Percentiles rank a stretch among this genome's conserved stretches.
Evolutionary conservation across 1,140 invertebrate species (phyloP).

Genomic region (Atta colombica): DNA sequence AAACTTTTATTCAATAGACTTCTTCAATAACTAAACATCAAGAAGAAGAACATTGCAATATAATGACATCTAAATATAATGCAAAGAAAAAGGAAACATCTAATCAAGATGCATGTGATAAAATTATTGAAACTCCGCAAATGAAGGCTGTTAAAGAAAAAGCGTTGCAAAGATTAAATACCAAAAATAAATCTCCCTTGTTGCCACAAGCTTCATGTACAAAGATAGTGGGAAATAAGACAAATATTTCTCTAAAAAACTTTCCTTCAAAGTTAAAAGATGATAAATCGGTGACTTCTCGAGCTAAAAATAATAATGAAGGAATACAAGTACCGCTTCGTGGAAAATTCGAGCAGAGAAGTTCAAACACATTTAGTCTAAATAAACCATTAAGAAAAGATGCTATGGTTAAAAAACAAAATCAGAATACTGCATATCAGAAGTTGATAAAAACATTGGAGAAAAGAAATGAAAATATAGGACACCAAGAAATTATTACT

Average conservation of each 20-base stretch:
- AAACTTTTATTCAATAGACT: not conserved
- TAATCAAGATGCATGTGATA: not conserved
- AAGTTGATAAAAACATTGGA: not conserved
- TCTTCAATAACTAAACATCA: not conserved
- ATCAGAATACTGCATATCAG: not conserved
- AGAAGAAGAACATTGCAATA: constrained; percentile 13
- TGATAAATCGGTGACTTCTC: not conserved
- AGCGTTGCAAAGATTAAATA: constrained; percentile 46
- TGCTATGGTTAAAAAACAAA: not conserved
- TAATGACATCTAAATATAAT: not conserved
- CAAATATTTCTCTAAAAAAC: not conserved
- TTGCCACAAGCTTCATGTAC: not conserved
- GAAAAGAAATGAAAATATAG: not conserved
- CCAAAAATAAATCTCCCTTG: not conserved
- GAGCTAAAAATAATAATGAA: not conserved
- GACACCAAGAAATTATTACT: not conserved
- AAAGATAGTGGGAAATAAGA: not conserved
- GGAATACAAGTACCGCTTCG: constrained; percentile 68
- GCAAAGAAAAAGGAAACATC: constrained; percentile 14
- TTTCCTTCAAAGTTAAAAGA: not conserved
- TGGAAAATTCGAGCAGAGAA: constrained; percentile 45
- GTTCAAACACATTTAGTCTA: not conserved
- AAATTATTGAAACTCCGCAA: constrained; percentile 72
- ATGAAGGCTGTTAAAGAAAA: constrained; percentile 73
- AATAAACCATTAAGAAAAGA: not conserved